Conservation (phyloP, 2,113 vertebrate species). For the Tachycineta bicolor region DNA sequence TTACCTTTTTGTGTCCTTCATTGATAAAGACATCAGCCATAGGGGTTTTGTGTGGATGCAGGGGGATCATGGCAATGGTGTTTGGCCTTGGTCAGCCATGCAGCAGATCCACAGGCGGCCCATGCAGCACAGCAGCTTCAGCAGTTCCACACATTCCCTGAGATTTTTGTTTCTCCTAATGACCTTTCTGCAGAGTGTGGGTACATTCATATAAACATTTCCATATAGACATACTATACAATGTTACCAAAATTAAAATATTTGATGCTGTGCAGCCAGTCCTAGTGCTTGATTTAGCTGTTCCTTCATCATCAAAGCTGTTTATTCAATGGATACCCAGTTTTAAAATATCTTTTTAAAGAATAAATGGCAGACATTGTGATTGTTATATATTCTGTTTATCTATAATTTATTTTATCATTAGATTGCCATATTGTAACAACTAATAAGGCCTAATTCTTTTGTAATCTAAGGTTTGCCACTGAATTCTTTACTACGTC, state of each 20-base stretch:
- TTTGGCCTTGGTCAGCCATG: neutral
- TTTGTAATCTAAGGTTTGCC: neutral
- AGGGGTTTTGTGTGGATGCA: neutral
- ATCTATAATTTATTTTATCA: neutral
- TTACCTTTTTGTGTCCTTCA: neutral
- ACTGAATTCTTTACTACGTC: neutral
- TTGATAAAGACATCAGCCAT: neutral
- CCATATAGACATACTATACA: neutral
- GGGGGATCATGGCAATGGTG: neutral
- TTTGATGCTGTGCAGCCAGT: neutral
- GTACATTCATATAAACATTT: neutral
- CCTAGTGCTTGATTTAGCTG: neutral
- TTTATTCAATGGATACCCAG: neutral
- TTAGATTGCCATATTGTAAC: neutral
- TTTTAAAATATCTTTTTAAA: neutral
- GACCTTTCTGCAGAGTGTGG: neutral
- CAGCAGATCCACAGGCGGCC: neutral
- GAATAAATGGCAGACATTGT: neutral
- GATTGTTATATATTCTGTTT: neutral
- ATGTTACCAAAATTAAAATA: neutral
- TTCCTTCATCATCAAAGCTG: neutral
- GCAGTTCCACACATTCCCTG: neutral
- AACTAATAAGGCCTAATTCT: neutral
- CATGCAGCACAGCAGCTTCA: neutral
- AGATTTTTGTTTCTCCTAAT: neutral